phyloP scores from a whole-genome alignment of 2,113 vertebrate genomes.

The Zosterops hypoxanthus region DNA sequence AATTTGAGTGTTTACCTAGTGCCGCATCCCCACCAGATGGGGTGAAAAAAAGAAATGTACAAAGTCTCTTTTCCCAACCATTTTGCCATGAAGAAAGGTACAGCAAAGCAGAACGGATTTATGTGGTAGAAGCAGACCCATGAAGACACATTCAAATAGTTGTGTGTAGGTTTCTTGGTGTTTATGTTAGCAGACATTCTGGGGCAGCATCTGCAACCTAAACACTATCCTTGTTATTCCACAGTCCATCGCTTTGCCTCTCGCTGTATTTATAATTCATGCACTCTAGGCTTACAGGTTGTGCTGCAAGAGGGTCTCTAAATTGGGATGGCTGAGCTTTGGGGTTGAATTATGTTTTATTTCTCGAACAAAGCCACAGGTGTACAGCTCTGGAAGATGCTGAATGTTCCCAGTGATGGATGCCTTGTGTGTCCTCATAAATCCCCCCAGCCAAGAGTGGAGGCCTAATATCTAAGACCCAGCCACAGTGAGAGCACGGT shows the following conservation, averaged over 20 bases:
- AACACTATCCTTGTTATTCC: conserved; percentile 22
- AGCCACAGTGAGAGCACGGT: neutral
- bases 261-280: neutral
- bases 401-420: neutral
- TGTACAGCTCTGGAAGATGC: neutral
- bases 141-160: conserved; percentile 28
- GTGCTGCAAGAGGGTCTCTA: neutral
- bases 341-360: neutral
- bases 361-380: neutral
- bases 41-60: neutral
- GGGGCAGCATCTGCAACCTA: conserved; percentile 41
- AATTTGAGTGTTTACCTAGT: conserved; percentile 43
- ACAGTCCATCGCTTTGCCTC: conserved; percentile 36
- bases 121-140: conserved; percentile 7
- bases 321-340: neutral
- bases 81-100: conserved; percentile 32
- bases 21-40: conserved; percentile 32
- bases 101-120: conserved; percentile 21
- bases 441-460: fast-evolving
- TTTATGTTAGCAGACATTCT: conserved; percentile 10
- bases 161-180: conserved; percentile 7
- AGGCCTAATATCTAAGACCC: neutral
- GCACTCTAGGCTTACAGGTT: neutral
- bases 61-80: conserved; percentile 22
- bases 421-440: fast-evolving